Percentiles rank a stretch among this genome's conserved stretches.
These are phyloP conservation scores for Pristionchus maxplancki DNA, from an alignment of 2,888 invertebrate genomes.

Conservation along the genomic window DNA sequence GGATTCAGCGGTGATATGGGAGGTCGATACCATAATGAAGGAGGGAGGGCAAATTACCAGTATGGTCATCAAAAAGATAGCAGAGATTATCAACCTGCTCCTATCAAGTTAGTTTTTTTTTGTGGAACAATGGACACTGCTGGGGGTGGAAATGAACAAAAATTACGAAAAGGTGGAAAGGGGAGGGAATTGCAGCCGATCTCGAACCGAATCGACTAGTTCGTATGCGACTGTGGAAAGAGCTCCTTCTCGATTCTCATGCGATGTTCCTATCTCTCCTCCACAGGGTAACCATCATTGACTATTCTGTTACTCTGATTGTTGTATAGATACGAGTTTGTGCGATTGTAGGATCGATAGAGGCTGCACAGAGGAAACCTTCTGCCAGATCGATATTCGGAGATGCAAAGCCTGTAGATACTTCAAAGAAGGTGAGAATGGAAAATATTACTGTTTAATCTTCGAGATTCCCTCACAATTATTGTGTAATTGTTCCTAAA, in stretches of 20 bases:
- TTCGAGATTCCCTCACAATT: too few relatives aligned
- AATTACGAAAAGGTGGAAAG: neutral
- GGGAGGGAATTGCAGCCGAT: neutral
- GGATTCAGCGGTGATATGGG: conserved; percentile 25
- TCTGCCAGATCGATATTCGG: conserved; percentile 54
- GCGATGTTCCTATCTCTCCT: neutral
- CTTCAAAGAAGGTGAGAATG: conserved; percentile 38
- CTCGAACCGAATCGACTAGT: conserved; percentile 39
- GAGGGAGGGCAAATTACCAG: neutral
- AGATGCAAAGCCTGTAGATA: conserved; percentile 56
- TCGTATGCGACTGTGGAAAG: conserved; percentile 11
- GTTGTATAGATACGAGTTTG: too few relatives aligned
- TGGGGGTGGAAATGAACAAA: too few relatives aligned
- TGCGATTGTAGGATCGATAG: neutral
- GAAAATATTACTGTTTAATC: too few relatives aligned
- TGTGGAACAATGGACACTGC: neutral
- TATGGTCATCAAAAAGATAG: neutral
- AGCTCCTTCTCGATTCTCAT: conserved; percentile 35
- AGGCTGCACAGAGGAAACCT: conserved; percentile 48
- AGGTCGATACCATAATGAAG: neutral
- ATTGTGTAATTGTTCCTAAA: too few relatives aligned
- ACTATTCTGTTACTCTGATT: neutral
- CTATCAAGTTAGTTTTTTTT: neutral
- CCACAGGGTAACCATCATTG: neutral
- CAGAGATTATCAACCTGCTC: conserved; percentile 31